Percentiles rank a stretch among this genome's conserved stretches.
Conservation (phyloP, 2,888 invertebrate genomes). For the Pseudococcus jackbeardsleyi region DNA sequence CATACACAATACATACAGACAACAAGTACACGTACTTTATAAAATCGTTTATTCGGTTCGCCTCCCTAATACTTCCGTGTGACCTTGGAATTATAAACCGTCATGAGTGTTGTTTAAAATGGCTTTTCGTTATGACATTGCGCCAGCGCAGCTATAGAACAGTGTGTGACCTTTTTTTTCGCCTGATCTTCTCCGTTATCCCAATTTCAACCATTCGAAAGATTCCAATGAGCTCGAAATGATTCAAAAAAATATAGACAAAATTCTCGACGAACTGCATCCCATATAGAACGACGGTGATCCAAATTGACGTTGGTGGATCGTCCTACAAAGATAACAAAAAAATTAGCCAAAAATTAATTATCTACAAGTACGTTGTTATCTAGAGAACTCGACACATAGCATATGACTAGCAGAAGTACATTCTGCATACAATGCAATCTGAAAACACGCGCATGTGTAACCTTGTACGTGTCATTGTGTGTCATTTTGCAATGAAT, state of each 20-base stretch:
- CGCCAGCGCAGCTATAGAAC: neutral
- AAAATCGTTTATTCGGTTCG: constrained; percentile 22
- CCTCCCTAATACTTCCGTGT: constrained; percentile 18
- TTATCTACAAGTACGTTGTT: neutral
- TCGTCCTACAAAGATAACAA: neutral
- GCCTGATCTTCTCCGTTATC: neutral
- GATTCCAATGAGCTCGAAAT: neutral
- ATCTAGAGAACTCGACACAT: neutral
- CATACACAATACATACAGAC: constrained; percentile 14
- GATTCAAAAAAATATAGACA: neutral
- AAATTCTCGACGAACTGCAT: neutral
- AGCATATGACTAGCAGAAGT: neutral
- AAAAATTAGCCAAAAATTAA: constrained; percentile 28
- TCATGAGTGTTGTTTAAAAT: neutral
- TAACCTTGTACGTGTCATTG: constrained; percentile 22
- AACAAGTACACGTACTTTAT: constrained; percentile 15
- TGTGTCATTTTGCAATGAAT: neutral
- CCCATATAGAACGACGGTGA: neutral
- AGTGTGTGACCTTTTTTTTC: constrained; percentile 11
- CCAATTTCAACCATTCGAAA: neutral
- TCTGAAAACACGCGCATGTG: constrained; percentile 11
- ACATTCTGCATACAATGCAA: constrained; percentile 15
- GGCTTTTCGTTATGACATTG: constrained; percentile 15
- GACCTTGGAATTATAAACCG: constrained; percentile 33
- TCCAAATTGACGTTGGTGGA: neutral